Evolutionary conservation across 2,888 invertebrate genomes (phyloP).

Genomic region (Mesopsocus fuscifrons): DNA sequence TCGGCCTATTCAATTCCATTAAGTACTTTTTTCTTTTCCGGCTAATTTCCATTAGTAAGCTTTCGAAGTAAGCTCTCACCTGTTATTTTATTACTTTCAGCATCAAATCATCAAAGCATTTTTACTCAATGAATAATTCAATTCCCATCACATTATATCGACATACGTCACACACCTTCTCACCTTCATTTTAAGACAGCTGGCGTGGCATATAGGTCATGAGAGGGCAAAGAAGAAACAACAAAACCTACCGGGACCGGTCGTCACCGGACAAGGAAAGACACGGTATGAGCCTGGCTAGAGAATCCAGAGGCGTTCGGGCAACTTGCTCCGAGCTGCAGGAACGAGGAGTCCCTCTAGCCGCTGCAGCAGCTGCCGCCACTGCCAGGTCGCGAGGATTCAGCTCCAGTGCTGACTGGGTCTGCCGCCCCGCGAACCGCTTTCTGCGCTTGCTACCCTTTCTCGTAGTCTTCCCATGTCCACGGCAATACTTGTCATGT

Average conservation of each 20-base stretch:
- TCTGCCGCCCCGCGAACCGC: slow-evolving; percentile 33
- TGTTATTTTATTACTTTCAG: too few relatives aligned
- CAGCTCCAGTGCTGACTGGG: slow-evolving; percentile 48
- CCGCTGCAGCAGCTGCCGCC: slow-evolving; percentile 36
- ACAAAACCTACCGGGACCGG: neutral
- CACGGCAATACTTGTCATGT: slow-evolving; percentile 1
- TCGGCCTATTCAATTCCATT: too few relatives aligned
- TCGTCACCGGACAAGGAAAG: slow-evolving; percentile 1
- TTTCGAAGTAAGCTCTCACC: too few relatives aligned
- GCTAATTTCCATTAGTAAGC: too few relatives aligned
- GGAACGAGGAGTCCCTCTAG: slow-evolving; percentile 8
- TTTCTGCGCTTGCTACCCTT: slow-evolving; percentile 6
- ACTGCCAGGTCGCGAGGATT: slow-evolving; percentile 35
- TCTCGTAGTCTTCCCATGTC: neutral
- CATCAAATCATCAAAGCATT: too few relatives aligned
- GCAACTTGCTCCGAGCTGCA: slow-evolving; percentile 10
- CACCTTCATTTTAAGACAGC: too few relatives aligned
- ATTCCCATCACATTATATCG: too few relatives aligned
- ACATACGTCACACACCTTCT: too few relatives aligned
- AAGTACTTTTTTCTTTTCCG: too few relatives aligned
- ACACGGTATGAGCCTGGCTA: slow-evolving; percentile 8
- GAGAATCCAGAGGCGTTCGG: neutral
- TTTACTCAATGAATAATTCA: too few relatives aligned
- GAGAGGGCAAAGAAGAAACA: too few relatives aligned
- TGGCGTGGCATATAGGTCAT: too few relatives aligned